phyloP scores from a whole-genome alignment of 2,113 vertebrate species.

The Emydocephalus ijimae region DNA sequence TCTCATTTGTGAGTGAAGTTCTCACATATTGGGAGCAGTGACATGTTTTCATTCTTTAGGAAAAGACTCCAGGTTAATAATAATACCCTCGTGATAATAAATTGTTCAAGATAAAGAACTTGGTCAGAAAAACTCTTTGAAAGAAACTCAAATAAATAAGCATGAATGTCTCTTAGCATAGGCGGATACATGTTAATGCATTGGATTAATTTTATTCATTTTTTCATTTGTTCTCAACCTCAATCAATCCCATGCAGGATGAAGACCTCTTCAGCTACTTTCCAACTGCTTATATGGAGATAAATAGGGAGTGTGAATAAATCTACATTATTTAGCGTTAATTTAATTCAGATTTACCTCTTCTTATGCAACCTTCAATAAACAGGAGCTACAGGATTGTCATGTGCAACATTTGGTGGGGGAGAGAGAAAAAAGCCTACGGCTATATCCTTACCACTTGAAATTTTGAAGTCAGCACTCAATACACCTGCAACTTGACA shows the following conservation, averaged over 20 bases:
- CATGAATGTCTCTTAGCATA: not conserved
- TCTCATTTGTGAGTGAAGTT: not conserved
- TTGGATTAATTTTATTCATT: not conserved
- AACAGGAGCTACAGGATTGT: not conserved
- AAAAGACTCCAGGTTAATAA: constrained; percentile 4
- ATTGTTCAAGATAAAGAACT: constrained; percentile 21
- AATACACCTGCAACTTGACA: constrained; percentile 2
- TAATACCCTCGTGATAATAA: constrained; percentile 8
- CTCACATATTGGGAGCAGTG: not conserved
- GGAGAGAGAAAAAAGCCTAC: not conserved
- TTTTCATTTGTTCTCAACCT: not conserved
- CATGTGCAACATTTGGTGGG: not conserved
- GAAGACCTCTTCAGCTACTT: not conserved
- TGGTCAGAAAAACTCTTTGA: not conserved
- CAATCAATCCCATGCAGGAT: not conserved
- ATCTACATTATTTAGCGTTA: not conserved
- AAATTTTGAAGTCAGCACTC: not conserved
- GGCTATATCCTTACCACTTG: not conserved
- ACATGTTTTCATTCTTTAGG: not conserved
- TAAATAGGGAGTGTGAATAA: not conserved
- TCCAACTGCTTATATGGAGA: not conserved
- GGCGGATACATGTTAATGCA: not conserved
- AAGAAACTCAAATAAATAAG: not conserved
- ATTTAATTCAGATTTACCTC: not conserved
- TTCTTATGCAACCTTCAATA: not conserved